Base-by-base conservation (phyloP, 2,113 vertebrate genomes). In the Microtus oregoni region DNA sequence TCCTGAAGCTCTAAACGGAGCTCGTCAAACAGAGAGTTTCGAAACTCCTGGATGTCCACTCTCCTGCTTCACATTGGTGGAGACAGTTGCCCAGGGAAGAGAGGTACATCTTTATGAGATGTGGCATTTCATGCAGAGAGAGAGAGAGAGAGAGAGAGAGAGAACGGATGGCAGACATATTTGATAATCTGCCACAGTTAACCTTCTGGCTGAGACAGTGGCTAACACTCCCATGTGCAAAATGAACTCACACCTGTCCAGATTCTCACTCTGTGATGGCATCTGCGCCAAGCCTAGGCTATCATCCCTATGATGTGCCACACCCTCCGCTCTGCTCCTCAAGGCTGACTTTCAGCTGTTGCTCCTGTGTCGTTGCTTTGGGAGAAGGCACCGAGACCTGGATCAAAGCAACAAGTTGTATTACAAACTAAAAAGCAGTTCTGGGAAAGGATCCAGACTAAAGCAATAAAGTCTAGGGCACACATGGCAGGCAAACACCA, bases 1-100 rank as follows among this genome's bases (percentile, higher is more conserved):
- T 92, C 86, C 81, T 94, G 30, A 30, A 77, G 67, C 41, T 89
- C 90, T 47, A 47, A 92, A 90, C 52, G 35, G 19, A 95, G 6
- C 44, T 96, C 13, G 17, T 79, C 30, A 35, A 24, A 35, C 35
- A 93, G 26, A 82, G 7, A 22, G 76, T 87, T 47, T 77, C 7
- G 0, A 44, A 55, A 75, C 50, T 82, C 47, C 22, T 19, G 38
- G 47, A n/a, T 41, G n/a, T 44, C 41, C 61, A 6, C 50, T 58
- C 20, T 12, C 26, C 24, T 28, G 10, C 8, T 50, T 65, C 20
- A 0, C 67, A 68, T 68, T 63, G 67, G 5, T 58, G 63, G 75
- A 52, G 52, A 30, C 47, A 90, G 41, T 70, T 38, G 19, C 20
- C 72, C 55, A 47, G 20, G 12, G 30, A 44, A 77, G 90, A 88